A percentile compares a stretch with the other conserved stretches of the same genome.
phyloP scores from a whole-genome alignment of 2,888 invertebrate genomes.

The Oxystoma pomonae region DNA sequence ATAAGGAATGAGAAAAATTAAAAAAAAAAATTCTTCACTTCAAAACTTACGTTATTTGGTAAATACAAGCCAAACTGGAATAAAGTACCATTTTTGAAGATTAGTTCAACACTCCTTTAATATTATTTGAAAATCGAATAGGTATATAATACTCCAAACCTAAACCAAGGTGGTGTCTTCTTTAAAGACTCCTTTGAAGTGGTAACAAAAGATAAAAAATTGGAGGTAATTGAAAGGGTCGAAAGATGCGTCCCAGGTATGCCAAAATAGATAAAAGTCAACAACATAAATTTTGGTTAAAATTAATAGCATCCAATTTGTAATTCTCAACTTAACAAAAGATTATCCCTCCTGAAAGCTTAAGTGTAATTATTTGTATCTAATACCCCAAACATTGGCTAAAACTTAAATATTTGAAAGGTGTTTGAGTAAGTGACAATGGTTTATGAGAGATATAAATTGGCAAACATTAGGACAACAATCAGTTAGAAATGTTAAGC shows the following conservation, averaged over 20 bases:
- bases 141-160: background rate
- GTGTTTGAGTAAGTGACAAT: background rate
- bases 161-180: background rate
- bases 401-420: background rate
- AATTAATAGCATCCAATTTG: background rate
- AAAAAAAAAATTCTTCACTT: too few species aligned
- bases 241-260: background rate
- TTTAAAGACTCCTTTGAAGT: background rate
- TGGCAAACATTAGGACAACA: background rate
- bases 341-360: background rate
- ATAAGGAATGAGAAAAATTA: too few species aligned
- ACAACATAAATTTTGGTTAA: background rate
- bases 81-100: too few species aligned
- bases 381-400: background rate
- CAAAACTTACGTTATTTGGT: too few species aligned
- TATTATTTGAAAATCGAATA: too few species aligned
- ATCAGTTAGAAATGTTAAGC: background rate
- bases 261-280: background rate
- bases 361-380: background rate
- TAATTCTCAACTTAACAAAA: background rate
- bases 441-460: background rate
- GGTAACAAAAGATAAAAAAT: background rate
- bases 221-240: background rate
- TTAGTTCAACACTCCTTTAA: too few species aligned
- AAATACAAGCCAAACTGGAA: too few species aligned